Evolutionary conservation across 2,888 invertebrate species (phyloP), one percentile per base, ranked within the genome.

Genomic region (Phyllotreta striolata): DNA sequence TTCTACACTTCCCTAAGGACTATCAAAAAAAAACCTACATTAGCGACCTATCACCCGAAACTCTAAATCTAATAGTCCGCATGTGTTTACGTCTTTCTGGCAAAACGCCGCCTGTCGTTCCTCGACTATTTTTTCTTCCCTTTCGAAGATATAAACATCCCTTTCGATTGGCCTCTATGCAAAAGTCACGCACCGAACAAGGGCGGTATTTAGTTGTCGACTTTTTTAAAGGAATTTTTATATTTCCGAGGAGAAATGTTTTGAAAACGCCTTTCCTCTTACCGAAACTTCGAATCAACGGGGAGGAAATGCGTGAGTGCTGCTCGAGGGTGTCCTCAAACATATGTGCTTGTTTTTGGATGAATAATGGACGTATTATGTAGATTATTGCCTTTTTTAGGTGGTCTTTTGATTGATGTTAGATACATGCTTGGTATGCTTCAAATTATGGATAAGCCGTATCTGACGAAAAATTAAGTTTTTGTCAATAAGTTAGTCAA

Each of bases 181-280:
- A 63, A 69, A 69, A 66, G 69, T 69, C 69, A 69, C 66, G 69
- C 66, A 66, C 57, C 62, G 64, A 63, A 52, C 68, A 68, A 66
- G 67, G 67, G 64, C 66, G 63, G 60, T 69, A 61, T 64, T 68
- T 68, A 66, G 44, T 40, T 41, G 64, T 66, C 40, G 46, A 49
- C 69, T 75, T 74, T 72, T 70, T 41, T 52, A 24, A 68, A 64
- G 69, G 72, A 68, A 73, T 75, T 76, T 75, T 75, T 74, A 75
- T 74, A 74, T 75, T 75, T 76, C 75, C 74, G 70, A 74, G 73
- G 71, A 72, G 73, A 74, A 69, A 72, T 75, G 73, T 75, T 76
- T 74, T 73, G 71, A 70, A 71, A 73, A 71, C 47, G 64, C 55
- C 63, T 63, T 55, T 58, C 55, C 40, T 55, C 49, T 52, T 7